Evolutionary conservation across 2,888 invertebrate species (phyloP), one percentile per base, ranked within the genome.

Genomic region (Epirrhoe alternata): DNA sequence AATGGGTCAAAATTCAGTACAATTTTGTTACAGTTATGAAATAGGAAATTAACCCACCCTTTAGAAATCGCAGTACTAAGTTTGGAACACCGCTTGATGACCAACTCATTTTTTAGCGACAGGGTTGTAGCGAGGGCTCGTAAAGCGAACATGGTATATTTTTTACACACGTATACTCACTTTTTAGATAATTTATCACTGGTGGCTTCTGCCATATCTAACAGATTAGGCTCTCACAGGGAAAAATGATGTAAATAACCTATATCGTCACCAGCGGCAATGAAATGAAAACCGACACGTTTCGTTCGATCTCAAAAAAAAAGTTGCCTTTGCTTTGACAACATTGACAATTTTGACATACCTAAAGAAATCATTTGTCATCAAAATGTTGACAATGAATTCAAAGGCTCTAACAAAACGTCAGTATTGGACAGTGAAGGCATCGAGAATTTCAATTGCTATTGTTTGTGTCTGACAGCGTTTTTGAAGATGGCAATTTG

Each of bases 131-230:
- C 63, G 49, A 88, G 69, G 61, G 74, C 78, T 79, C 79, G 86
- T 70, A 83, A 74, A 67, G 80, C 77, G 74, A 83, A 80, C 90
- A 88, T 91, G 73, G 71, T 62, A 10, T 47, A 51, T 47, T 85
- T 74, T 64, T 74, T 45, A 73, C 78, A 82, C 76, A 79, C 74
- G 70, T 17, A 87, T 93, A 93, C 95, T 95, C 94, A 96, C 96
- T 95, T 96, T 92, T 96, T 96, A 10, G 96, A 96, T 70, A 96
- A 78, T 79, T 95, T 95, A 88, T 95, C 95, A 80, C 79, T 87
- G 63, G 86, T 76, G 75, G 84, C 83, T 79, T 95, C 95, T 80
- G 94, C 94, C 95, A 95, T 95, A 64, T 59, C 56, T 50, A 16
- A 38, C 50, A 66, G 61, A 51, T 71, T 38, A 16, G 47, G 6